These are phyloP conservation scores for Leucoma salicis DNA, from an alignment of 2,888 invertebrate species.

Conservation along the genomic window DNA sequence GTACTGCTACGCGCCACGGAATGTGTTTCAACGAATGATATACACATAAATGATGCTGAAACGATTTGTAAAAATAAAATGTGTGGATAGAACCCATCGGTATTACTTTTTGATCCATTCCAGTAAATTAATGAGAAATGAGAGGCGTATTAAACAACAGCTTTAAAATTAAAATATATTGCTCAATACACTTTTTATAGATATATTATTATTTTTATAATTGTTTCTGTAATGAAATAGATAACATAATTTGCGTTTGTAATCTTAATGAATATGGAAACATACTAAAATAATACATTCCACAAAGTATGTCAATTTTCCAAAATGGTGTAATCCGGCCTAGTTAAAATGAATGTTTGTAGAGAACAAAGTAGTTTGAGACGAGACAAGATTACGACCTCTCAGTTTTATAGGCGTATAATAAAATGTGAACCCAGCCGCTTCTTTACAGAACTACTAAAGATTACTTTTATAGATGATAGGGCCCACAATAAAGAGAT, in stretches of 20 bases:
- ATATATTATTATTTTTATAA: conserved; percentile 9
- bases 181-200: conserved; percentile 9
- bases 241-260: conserved; percentile 8
- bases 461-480: conserved; percentile 57
- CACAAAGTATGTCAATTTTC: conserved; percentile 51
- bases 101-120: conserved; percentile 31
- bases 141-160: conserved; percentile 20
- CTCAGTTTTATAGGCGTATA: conserved; percentile 64
- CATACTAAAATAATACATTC: conserved; percentile 22
- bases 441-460: conserved; percentile 60
- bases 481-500: conserved; percentile 51
- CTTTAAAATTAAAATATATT: conserved; percentile 20
- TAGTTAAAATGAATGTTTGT: conserved; percentile 42
- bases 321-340: conserved; percentile 59
- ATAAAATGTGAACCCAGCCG: conserved; percentile 65
- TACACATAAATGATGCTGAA: conserved; percentile 58
- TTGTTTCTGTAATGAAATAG: conserved; percentile 16
- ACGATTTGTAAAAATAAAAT: conserved; percentile 73
- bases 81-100: conserved; percentile 52
- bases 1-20: conserved; percentile 48
- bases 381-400: conserved; percentile 58
- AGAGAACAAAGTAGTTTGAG: conserved; percentile 40
- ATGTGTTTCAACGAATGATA: conserved; percentile 64
- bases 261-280: conserved; percentile 6
- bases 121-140: conserved; percentile 30